Percentiles rank a stretch among this genome's conserved stretches.
Evolutionary conservation across 2,797 vertebrate species (phyloP).

Genomic region (Salmo trutta): DNA sequence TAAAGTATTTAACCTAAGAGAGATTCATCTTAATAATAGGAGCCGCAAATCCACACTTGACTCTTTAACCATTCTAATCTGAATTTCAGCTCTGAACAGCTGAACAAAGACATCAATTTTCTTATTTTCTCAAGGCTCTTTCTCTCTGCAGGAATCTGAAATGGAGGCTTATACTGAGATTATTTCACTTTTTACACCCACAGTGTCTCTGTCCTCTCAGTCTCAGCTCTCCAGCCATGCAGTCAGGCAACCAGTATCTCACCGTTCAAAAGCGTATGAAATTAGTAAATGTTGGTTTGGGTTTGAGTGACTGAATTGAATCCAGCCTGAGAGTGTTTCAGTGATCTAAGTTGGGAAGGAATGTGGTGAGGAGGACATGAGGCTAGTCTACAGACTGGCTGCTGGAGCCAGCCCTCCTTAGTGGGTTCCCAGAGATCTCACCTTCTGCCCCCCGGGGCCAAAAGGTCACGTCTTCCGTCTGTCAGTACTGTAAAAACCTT

Average conservation of each 20-base stretch:
- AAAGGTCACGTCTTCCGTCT: constrained; percentile 59
- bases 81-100: constrained; percentile 57
- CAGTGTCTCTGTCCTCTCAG: background rate
- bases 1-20: constrained; percentile 27
- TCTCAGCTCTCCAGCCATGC: background rate
- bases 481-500: constrained; percentile 75
- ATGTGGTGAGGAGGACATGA: constrained; percentile 64
- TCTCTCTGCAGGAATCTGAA: constrained; percentile 1
- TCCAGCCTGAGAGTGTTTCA: constrained; percentile 39
- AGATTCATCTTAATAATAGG: constrained; percentile 50
- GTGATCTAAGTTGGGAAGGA: constrained; percentile 76
- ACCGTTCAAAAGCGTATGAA: background rate
- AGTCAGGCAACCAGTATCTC: background rate
- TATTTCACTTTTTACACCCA: constrained; percentile 30
- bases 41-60: constrained; percentile 54
- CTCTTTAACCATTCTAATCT: constrained; percentile 60
- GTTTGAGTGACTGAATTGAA: constrained; percentile 36
- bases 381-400: constrained; percentile 66
- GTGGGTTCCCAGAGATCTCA: constrained; percentile 61
- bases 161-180: constrained; percentile 33
- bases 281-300: constrained; percentile 31
- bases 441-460: constrained; percentile 64
- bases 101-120: constrained; percentile 47
- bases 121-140: background rate
- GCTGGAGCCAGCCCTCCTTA: constrained; percentile 67